These are phyloP conservation scores for Harpegnathos saltator DNA, from an alignment of 1,140 invertebrate genomes.

Conservation along the genomic window DNA sequence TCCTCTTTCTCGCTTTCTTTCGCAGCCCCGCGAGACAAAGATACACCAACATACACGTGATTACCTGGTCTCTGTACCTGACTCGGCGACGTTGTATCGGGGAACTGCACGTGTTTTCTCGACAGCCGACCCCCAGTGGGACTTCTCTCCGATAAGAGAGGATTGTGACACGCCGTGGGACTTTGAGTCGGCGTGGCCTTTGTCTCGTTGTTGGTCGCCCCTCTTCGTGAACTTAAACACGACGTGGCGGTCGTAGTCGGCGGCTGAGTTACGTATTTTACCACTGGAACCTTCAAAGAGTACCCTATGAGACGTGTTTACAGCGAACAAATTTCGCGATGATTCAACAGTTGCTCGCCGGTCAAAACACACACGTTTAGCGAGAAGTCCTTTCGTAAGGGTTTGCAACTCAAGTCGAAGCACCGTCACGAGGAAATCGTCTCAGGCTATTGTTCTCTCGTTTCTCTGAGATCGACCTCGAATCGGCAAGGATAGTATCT, in stretches of 20 bases:
- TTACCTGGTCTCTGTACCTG: conserved; percentile 67
- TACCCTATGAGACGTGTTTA: conserved; percentile 56
- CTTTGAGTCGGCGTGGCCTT: conserved; percentile 81
- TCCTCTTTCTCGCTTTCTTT: not conserved
- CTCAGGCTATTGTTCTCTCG: too few relatives aligned
- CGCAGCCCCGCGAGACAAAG: too few relatives aligned
- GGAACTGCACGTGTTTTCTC: conserved; percentile 84
- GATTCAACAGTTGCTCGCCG: not conserved
- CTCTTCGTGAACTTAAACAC: conserved; percentile 75
- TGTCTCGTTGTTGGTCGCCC: conserved; percentile 80
- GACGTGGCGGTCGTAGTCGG: conserved; percentile 79
- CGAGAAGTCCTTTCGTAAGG: too few relatives aligned
- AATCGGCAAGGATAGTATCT: too few relatives aligned
- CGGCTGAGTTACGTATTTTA: conserved; percentile 77
- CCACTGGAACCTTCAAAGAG: conserved; percentile 74
- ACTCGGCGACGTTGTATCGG: conserved; percentile 68
- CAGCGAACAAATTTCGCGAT: not conserved
- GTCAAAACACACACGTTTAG: too few relatives aligned
- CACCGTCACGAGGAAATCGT: not conserved
- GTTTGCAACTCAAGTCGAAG: too few relatives aligned
- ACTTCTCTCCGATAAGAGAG: conserved; percentile 73
- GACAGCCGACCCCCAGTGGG: conserved; percentile 62
- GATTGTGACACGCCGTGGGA: conserved; percentile 75
- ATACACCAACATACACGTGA: not conserved
- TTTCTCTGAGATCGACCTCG: too few relatives aligned